Conservation (phyloP, 2,113 vertebrate genomes). For the Chascanopsetta lugubris region DNA sequence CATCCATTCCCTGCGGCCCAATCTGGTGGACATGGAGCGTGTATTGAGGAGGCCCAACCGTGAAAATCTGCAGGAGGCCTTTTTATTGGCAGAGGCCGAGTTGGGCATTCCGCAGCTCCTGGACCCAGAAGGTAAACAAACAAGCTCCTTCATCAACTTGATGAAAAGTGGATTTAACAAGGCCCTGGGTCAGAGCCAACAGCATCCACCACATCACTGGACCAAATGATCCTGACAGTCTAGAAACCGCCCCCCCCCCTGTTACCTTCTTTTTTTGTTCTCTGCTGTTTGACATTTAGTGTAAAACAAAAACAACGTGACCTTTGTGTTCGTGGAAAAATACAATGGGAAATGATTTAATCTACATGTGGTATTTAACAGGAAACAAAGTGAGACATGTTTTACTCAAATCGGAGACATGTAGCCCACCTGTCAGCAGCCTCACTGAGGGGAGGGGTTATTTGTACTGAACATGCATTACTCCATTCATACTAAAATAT, state of each 20-base stretch:
- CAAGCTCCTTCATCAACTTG: neutral
- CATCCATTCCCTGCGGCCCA: conserved; percentile 91
- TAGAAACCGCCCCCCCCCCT: too few relatives aligned
- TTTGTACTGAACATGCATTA: too few relatives aligned
- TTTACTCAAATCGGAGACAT: conserved; percentile 4
- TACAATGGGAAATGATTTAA: neutral
- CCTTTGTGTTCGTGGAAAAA: neutral
- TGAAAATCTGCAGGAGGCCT: conserved; percentile 94
- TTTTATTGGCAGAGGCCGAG: conserved; percentile 89
- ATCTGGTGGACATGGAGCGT: conserved; percentile 91
- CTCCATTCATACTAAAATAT: too few relatives aligned
- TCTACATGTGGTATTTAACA: neutral
- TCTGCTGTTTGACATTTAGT: conserved; percentile 5
- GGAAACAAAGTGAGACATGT: neutral
- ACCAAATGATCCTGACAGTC: neutral
- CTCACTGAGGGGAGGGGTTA: neutral
- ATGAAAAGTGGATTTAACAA: conserved; percentile 13
- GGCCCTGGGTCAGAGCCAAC: neutral
- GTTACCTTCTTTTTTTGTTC: neutral
- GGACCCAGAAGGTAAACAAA: conserved; percentile 90
- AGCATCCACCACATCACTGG: neutral
- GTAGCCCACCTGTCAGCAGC: neutral
- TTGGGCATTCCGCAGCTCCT: conserved; percentile 93
- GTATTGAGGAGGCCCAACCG: conserved; percentile 85
- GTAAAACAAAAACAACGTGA: neutral